phyloP scores from a whole-genome alignment of 1,140 invertebrate genomes.

The Caenorhabditis remanei region DNA sequence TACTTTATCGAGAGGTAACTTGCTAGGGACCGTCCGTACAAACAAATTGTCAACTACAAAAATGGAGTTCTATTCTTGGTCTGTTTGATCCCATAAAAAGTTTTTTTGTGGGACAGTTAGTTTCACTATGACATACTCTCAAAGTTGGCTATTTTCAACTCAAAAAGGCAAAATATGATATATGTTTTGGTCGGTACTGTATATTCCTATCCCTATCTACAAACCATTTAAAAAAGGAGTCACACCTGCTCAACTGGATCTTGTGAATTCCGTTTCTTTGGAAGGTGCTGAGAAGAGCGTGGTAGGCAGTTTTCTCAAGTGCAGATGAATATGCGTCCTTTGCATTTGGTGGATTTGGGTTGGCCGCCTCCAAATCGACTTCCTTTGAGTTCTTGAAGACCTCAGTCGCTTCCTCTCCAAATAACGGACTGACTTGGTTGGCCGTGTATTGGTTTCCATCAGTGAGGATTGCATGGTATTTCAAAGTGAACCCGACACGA shows the following conservation, averaged over 20 bases:
- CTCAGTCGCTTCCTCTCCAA: constrained; percentile 66
- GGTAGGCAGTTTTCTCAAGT: constrained; percentile 70
- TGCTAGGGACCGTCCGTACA: no score
- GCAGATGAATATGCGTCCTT: constrained; percentile 72
- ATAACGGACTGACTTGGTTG: not conserved
- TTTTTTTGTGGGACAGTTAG: not conserved
- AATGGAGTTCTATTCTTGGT: no score
- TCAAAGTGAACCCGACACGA: constrained; percentile 71
- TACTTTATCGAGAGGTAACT: no score
- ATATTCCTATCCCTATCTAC: no score
- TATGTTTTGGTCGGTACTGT: no score
- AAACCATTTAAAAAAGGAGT: not conserved
- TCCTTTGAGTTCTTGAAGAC: constrained; percentile 64
- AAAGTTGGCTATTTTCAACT: no score
- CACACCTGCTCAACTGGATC: constrained; percentile 74
- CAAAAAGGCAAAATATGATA: no score
- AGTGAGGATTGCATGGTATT: constrained; percentile 63
- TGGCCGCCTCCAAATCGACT: constrained; percentile 61
- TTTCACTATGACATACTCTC: no score
- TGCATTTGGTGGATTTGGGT: constrained; percentile 54
- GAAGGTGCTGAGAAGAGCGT: constrained; percentile 73
- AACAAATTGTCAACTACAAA: no score
- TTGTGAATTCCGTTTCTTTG: constrained; percentile 67
- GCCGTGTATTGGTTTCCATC: constrained; percentile 1
- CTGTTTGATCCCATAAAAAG: no score